Conservation (phyloP, 1,140 invertebrate genomes). For the Rhopalosiphum maidis region DNA sequence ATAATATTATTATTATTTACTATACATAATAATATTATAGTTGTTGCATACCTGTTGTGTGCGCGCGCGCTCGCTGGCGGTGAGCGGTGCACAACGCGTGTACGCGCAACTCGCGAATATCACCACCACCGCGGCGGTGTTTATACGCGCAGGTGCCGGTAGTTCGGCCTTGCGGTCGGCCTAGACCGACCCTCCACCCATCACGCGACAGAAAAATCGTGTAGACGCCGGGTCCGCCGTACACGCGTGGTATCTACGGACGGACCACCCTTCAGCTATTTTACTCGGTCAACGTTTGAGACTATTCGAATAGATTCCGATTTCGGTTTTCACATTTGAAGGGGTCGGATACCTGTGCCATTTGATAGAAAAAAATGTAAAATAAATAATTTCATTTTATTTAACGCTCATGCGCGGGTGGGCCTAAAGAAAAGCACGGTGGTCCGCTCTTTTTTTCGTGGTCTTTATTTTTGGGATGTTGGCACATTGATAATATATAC, state of each 20-base stretch:
- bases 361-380: neutral
- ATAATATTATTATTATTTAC: neutral
- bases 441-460: neutral
- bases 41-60: neutral
- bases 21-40: neutral
- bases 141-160: neutral
- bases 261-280: neutral
- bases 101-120: constrained; percentile 25
- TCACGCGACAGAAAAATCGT: neutral
- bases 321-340: neutral
- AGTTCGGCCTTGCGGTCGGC: constrained; percentile 38
- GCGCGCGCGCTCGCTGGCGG: too few relatives aligned
- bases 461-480: neutral
- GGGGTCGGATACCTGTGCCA: neutral
- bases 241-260: neutral
- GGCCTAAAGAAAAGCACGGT: neutral
- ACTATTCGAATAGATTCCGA: neutral
- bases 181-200: constrained; percentile 24
- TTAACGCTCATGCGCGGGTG: neutral
- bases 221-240: neutral
- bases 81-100: neutral
- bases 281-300: neutral
- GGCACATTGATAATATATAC: neutral
- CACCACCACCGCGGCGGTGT: neutral
- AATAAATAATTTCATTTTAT: neutral